phyloP scores from a whole-genome alignment of 2,113 vertebrate species.

The Macquaria australasica region DNA sequence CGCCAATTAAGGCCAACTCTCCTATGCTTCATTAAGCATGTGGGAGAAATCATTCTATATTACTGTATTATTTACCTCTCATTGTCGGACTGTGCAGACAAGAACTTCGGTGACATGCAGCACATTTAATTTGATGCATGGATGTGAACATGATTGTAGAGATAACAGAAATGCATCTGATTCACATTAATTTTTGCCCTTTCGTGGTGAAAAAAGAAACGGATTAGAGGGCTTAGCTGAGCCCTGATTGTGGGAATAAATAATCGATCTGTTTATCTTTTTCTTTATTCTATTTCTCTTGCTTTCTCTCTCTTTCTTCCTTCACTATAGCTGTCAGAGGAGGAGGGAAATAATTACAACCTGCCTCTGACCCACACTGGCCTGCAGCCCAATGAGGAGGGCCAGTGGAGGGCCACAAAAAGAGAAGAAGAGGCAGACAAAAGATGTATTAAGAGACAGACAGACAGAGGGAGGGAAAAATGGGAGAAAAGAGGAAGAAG shows the following conservation, averaged over 20 bases:
- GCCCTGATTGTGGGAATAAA: not conserved
- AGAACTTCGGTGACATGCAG: not conserved
- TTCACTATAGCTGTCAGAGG: slow-evolving; percentile 50
- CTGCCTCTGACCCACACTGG: slow-evolving; percentile 71
- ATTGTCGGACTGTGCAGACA: slow-evolving; percentile 14
- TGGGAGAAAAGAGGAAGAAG: not conserved
- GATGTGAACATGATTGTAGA: not conserved
- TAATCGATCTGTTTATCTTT: slow-evolving; percentile 11
- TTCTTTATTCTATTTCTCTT: slow-evolving; percentile 7
- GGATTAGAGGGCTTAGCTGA: too few species aligned
- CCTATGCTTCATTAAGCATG: slow-evolving; percentile 59
- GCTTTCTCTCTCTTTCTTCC: slow-evolving; percentile 19
- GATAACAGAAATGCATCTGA: slow-evolving; percentile 6
- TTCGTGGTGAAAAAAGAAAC: not conserved
- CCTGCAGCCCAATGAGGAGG: slow-evolving; percentile 56
- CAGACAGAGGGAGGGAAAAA: not conserved
- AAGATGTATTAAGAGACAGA: not conserved
- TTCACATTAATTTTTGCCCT: not conserved
- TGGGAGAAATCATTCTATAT: slow-evolving; percentile 45
- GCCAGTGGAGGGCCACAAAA: slow-evolving; percentile 4
- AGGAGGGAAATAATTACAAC: slow-evolving; percentile 76
- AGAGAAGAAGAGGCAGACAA: slow-evolving; percentile 10
- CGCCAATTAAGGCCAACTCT: slow-evolving; percentile 76
- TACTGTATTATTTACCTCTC: slow-evolving; percentile 47
- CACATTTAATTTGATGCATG: not conserved